These are phyloP conservation scores for Nematostella vectensis DNA, from an alignment of 92 coral and sea anemone species.

Conservation along the genomic window DNA sequence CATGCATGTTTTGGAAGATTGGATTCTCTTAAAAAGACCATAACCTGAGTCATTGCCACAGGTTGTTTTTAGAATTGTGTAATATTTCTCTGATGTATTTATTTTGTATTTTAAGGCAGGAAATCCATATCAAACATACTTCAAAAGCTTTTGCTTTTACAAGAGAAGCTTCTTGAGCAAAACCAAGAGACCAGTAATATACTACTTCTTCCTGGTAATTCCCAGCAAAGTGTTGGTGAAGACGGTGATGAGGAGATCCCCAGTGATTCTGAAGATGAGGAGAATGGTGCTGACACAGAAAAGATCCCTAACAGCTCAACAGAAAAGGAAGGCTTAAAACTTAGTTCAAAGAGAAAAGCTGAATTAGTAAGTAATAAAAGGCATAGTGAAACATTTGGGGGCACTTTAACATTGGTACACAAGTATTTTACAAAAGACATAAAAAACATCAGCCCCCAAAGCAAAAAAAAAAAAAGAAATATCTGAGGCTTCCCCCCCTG, in stretches of 20 bases:
- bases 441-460: no score
- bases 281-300: conserved; percentile 28
- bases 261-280: conserved; percentile 74
- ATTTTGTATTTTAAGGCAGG: no score
- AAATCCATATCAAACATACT: conserved; percentile 51
- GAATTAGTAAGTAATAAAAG: conserved; percentile 40
- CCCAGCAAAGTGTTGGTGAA: conserved; percentile 9
- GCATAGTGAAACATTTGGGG: no score
- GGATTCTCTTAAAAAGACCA: no score
- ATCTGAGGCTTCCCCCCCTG: no score
- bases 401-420: no score
- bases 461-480: no score
- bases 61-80: no score
- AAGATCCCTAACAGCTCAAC: conserved; percentile 8
- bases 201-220: conserved; percentile 27
- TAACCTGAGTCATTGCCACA: no score
- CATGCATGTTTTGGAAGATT: no score
- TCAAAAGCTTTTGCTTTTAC: conserved; percentile 54
- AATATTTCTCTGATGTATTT: no score
- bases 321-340: conserved; percentile 26
- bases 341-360: conserved; percentile 61
- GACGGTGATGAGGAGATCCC: conserved; percentile 78
- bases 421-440: no score
- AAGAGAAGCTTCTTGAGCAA: conserved; percentile 68
- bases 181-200: conserved; percentile 65